These are phyloP conservation scores for Suncus etruscus DNA, from an alignment of 2,113 vertebrate genomes.

Conservation along the genomic window DNA sequence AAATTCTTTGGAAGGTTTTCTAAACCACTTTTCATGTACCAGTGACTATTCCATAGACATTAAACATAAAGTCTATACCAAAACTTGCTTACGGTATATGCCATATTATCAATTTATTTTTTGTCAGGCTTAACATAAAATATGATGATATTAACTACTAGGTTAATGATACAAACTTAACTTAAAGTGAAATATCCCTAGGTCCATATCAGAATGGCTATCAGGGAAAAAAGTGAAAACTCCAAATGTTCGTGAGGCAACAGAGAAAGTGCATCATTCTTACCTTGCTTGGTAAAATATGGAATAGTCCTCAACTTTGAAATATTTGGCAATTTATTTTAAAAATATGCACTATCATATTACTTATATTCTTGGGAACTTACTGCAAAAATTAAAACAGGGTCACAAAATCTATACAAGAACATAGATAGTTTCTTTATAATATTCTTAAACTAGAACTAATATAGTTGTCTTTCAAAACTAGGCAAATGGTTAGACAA, in stretches of 20 bases:
- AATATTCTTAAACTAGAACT: neutral
- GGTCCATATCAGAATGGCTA: neutral
- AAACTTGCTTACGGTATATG: no score
- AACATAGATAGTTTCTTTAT: constrained; percentile 1
- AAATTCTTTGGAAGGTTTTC: no score
- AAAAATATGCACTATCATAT: constrained; percentile 15
- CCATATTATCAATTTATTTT: no score
- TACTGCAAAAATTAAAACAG: constrained; percentile 6
- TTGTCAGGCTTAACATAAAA: no score
- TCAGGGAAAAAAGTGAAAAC: constrained; percentile 33
- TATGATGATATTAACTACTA: neutral
- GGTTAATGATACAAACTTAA: constrained; percentile 25
- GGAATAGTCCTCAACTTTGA: neutral
- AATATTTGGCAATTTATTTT: neutral
- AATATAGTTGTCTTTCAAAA: neutral
- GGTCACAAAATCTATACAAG: neutral
- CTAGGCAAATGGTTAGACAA: constrained; percentile 28
- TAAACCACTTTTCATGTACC: no score
- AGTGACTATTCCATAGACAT: no score
- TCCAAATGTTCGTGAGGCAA: constrained; percentile 6
- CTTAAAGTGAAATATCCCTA: neutral
- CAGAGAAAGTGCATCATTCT: constrained; percentile 9
- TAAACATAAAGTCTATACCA: no score
- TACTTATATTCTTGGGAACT: neutral
- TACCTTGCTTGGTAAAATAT: neutral